A percentile compares a stretch with the other conserved stretches of the same genome.
Evolutionary conservation across 2,888 invertebrate genomes (phyloP).

Genomic region (Aspidapion aeneum): DNA sequence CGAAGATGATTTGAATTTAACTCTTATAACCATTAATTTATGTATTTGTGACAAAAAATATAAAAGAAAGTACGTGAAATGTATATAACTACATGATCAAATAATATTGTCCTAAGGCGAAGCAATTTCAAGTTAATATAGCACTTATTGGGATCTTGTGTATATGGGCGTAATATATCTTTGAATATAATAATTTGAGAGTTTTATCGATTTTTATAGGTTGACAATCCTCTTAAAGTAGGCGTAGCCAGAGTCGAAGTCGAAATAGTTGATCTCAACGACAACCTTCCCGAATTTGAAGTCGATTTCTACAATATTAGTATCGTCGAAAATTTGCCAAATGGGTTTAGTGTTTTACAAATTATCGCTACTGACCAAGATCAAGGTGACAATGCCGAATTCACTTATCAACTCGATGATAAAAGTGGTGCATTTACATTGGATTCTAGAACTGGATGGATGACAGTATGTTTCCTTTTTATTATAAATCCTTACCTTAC

Average conservation of each 20-base stretch:
- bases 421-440: slow-evolving; percentile 75
- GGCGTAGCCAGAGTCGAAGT: slow-evolving; percentile 72
- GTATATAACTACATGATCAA: too few relatives aligned
- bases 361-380: slow-evolving; percentile 76
- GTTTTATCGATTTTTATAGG: slow-evolving; percentile 10
- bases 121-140: too few relatives aligned
- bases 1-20: too few relatives aligned
- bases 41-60: too few relatives aligned
- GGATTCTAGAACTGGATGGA: slow-evolving; percentile 78
- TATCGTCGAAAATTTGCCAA: slow-evolving; percentile 87
- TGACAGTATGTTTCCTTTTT: slow-evolving; percentile 72
- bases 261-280: slow-evolving; percentile 73
- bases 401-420: slow-evolving; percentile 73
- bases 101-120: too few relatives aligned
- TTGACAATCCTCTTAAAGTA: slow-evolving; percentile 42
- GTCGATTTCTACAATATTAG: slow-evolving; percentile 89
- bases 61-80: too few relatives aligned
- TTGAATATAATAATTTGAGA: not conserved
- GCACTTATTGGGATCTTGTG: not conserved
- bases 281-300: slow-evolving; percentile 84
- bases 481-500: too few relatives aligned
- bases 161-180: not conserved
- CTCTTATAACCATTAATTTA: too few relatives aligned
- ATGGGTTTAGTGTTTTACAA: slow-evolving; percentile 68
- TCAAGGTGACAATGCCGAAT: slow-evolving; percentile 83